These are phyloP conservation scores for Danio tinwini DNA, from an alignment of 2,797 vertebrate species.

Conservation along the genomic window DNA sequence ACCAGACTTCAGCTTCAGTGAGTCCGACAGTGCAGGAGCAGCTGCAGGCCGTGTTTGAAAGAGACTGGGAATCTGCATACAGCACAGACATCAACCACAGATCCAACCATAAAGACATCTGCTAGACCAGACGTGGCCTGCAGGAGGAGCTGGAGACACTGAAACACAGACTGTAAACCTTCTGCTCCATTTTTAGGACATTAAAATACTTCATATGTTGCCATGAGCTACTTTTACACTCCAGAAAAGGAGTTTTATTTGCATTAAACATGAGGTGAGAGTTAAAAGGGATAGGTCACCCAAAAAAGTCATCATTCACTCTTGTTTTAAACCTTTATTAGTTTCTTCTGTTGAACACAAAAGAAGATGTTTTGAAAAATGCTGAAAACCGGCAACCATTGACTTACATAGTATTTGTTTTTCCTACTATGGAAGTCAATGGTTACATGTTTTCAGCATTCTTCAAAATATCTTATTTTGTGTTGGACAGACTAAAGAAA, in stretches of 20 bases:
- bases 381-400: too few relatives aligned
- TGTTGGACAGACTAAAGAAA: too few relatives aligned
- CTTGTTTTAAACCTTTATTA: too few relatives aligned
- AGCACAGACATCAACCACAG: conserved; percentile 74
- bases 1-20: conserved; percentile 68
- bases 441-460: too few relatives aligned
- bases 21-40: conserved; percentile 77
- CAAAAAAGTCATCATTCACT: too few relatives aligned
- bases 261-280: neutral
- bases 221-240: neutral
- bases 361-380: too few relatives aligned
- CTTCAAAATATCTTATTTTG: too few relatives aligned
- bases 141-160: neutral
- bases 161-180: too few relatives aligned
- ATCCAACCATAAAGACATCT: conserved; percentile 67
- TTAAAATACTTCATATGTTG: neutral
- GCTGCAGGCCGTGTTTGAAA: conserved; percentile 82
- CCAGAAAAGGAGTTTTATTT: neutral
- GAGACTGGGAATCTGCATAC: conserved; percentile 89
- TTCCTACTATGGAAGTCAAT: too few relatives aligned
- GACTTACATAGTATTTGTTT: too few relatives aligned
- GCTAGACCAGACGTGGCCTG: conserved; percentile 37
- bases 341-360: too few relatives aligned
- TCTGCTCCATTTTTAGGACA: neutral
- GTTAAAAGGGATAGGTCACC: neutral